Base-by-base conservation (phyloP, 2,888 invertebrate species). In the Trichogramma dendrolimi region DNA sequence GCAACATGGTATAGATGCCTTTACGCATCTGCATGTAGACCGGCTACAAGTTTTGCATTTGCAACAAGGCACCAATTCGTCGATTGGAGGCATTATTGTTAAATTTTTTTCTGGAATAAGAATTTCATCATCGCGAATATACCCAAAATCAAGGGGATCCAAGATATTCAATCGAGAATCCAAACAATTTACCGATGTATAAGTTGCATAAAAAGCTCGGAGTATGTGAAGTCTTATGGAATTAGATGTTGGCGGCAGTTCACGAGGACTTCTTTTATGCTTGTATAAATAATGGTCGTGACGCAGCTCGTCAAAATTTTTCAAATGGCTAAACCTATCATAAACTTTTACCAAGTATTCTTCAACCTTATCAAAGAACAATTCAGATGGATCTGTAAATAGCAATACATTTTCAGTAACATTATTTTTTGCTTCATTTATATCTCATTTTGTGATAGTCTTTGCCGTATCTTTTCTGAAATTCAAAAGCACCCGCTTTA, bases 11-110 rank as follows among this genome's bases (percentile, higher is more conserved):
- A 14, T 14, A 14, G 14, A 14, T 14, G 49, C 49, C 27, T 7
- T 4, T 14, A 27, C 27, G 14, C 27, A 27, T 49, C 11, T 27
- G 7, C 39, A 7, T 51, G 41, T n/a, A 5, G 40, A 40, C 7
- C 10, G 27, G 40, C 7, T 51, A 6, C 42, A 55, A 44, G 11
- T 39, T 46, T n/a, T 55, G 11, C 40, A 38, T 7, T 2, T 14
- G 11, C 55, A 55, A 46, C n/a, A 27, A 6, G 55, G 55, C 8
- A 55, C 47, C 4, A 55, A 40, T 40, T 55, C 55, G 46, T 55
- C 55, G 5, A 47, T n/a, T 5, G 55, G 55, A 5, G 55, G 55
- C 46, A 55, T 14, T n/a, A 55, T 27, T 5, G 38, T 46, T 4
- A 46, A 4, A n/a, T 46, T 38, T 39, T 38, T 55, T 39, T 47